A percentile compares a stretch with the other conserved stretches of the same genome.
Evolutionary conservation across 2,888 invertebrate genomes (phyloP).

Genomic region (Blastobasis lacticolella): DNA sequence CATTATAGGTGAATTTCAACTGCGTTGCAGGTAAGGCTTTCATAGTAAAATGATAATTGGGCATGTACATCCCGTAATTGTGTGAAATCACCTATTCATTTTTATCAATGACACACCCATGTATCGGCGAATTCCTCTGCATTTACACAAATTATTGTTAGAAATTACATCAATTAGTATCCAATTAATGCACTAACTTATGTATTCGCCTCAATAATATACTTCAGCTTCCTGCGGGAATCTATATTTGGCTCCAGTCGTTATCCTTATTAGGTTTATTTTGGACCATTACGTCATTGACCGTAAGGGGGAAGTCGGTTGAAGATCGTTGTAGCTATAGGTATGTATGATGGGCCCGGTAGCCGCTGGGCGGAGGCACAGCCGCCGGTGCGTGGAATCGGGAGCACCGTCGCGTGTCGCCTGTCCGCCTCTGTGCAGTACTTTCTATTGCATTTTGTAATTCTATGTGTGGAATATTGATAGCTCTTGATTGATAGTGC

Average conservation of each 20-base stretch:
- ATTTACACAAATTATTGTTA: constrained; percentile 22
- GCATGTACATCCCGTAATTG: too few relatives aligned
- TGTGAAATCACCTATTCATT: constrained; percentile 11
- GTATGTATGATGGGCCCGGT: constrained; percentile 11
- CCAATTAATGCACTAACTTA: too few relatives aligned
- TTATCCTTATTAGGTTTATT: constrained; percentile 68
- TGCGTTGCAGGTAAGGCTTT: constrained; percentile 32
- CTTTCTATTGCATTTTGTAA: constrained; percentile 24
- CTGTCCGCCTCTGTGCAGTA: constrained; percentile 5
- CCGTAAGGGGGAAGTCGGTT: constrained; percentile 29
- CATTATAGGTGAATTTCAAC: constrained; percentile 20
- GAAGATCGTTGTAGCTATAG: constrained; percentile 28
- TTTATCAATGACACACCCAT: constrained; percentile 62
- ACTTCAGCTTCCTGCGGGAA: constrained; percentile 25
- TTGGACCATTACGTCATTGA: constrained; percentile 71
- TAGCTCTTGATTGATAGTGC: constrained; percentile 2
- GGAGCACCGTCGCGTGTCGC: constrained; percentile 21
- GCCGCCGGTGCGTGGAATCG: constrained; percentile 34
- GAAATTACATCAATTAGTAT: constrained; percentile 6
- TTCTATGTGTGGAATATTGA: constrained; percentile 18
- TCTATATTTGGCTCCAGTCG: constrained; percentile 30
- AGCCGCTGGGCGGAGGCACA: constrained; percentile 11
- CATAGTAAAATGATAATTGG: not conserved
- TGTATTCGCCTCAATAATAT: not conserved
- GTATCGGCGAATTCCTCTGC: constrained; percentile 38